Evolutionary conservation across 2,888 invertebrate genomes (phyloP), one percentile per base, ranked within the genome.

Genomic region (Drosophila mettleri): DNA sequence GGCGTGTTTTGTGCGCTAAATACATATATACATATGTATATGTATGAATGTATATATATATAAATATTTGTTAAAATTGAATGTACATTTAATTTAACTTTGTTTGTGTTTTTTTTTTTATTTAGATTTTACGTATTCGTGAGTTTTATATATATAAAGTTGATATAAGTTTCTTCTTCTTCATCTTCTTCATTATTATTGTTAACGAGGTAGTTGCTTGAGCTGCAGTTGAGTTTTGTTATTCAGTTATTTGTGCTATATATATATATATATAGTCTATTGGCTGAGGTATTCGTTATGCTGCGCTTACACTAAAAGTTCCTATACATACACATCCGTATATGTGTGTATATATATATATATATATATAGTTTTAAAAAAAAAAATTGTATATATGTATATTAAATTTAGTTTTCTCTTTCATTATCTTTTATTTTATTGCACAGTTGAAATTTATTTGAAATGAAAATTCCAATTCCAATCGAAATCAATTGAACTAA

Each of bases 161-260:
- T 41, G 51, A 69, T 61, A 61, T 54, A 63, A 59, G 48, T 41
- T 63, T 43, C 66, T 54, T 18, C 12, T 52, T 59, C 31, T 39
- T 38, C 10, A 20, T 18, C 38, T 12, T 39, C 41, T 18, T 43
- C 41, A 24, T 46, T 52, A 38, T 68, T 86, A 78, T 76, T 86
- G 71, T 75, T 86, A 81, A 88, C 84, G 85, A 85, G 85, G 85
- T 85, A 85, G 84, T 80, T 76, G 53, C 67, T 80, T 80, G 74
- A 80, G 78, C 81, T 69, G 63, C 51, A 51, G 48, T 74, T 67
- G 54, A 43, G 61, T 73, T 63, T 31, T 46, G 49, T 57, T 43
- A 14, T 61, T 55, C 58, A 46, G 31, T 31, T 55, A 41, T 31
- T 53, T 33, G 20, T 41, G 33, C 54, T 54, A 55, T 41, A 24